phyloP scores from a whole-genome alignment of 92 coral and sea anemone species.

The Ricordea florida region DNA sequence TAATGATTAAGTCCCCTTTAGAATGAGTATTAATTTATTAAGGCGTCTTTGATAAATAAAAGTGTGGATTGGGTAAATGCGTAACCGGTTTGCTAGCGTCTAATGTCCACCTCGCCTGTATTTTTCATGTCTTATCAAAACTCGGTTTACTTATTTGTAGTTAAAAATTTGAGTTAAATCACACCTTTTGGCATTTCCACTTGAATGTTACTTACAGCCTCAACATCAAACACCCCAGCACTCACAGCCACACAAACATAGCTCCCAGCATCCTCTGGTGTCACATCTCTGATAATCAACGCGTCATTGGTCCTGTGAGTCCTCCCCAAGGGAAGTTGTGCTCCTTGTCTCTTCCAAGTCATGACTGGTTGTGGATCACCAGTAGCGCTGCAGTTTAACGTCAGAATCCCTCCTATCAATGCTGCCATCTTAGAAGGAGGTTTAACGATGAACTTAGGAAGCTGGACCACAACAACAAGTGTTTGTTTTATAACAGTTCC shows the following conservation, averaged over 20 bases:
- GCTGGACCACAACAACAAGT: conserved; percentile 12
- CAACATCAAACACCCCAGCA: conserved; percentile 2
- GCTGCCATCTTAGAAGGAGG: conserved; percentile 1
- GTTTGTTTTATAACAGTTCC: conserved; percentile 15
- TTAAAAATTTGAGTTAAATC: too few relatives aligned
- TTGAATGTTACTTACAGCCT: background rate
- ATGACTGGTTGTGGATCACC: conserved; percentile 38
- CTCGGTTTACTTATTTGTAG: too few relatives aligned
- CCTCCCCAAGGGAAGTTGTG: conserved; percentile 11
- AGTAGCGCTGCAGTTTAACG: conserved; percentile 40
- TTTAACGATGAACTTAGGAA: conserved; percentile 23
- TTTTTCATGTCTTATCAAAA: too few relatives aligned
- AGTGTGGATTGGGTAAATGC: too few relatives aligned
- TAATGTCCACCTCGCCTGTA: too few relatives aligned
- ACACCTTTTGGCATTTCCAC: background rate
- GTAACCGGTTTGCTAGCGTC: too few relatives aligned
- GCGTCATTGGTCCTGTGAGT: background rate
- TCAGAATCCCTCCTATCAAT: background rate
- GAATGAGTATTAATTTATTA: too few relatives aligned
- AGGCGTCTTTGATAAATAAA: too few relatives aligned
- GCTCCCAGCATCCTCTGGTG: conserved; percentile 2
- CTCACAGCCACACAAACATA: conserved; percentile 32
- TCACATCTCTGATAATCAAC: background rate
- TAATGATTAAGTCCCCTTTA: too few relatives aligned
- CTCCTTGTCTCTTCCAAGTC: conserved; percentile 42